These are phyloP conservation scores for Cyprinodon diabolis DNA, from an alignment of 2,797 vertebrate genomes.

Conservation along the genomic window DNA sequence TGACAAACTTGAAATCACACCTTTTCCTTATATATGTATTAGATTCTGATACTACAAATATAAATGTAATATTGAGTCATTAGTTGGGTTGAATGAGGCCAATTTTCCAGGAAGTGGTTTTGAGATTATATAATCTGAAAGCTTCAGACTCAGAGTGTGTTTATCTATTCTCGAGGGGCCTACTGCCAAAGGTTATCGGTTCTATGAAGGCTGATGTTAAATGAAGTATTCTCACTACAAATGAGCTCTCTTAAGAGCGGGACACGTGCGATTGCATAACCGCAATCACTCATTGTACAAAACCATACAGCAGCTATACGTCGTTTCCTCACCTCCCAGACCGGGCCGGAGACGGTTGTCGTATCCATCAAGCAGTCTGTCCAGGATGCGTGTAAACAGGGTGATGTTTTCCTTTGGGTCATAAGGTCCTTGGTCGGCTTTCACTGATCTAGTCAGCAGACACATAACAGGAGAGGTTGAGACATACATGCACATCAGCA, in stretches of 20 bases:
- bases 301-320: background rate
- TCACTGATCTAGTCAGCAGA: conserved; percentile 82
- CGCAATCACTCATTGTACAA: background rate
- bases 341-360: conserved; percentile 98
- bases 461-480: conserved; percentile 25
- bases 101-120: conserved; percentile 49
- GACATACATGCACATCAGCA: conserved; percentile 6
- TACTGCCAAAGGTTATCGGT: conserved; percentile 49
- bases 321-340: conserved; percentile 89
- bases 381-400: conserved; percentile 96
- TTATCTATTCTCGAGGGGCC: conserved; percentile 46
- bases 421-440: conserved; percentile 87
- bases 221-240: conserved; percentile 49
- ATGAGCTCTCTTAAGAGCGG: conserved; percentile 45
- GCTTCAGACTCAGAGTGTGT: conserved; percentile 41
- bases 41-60: background rate
- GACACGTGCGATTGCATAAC: conserved; percentile 15
- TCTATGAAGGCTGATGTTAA: conserved; percentile 48
- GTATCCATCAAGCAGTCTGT: conserved; percentile 97
- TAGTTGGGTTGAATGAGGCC: conserved; percentile 24
- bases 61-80: background rate
- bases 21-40: background rate
- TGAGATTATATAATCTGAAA: conserved; percentile 51
- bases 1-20: background rate
- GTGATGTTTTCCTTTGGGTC: conserved; percentile 98